Evolutionary conservation across 2,797 vertebrate species (phyloP).

Genomic region (Sebastes melanostomus): DNA sequence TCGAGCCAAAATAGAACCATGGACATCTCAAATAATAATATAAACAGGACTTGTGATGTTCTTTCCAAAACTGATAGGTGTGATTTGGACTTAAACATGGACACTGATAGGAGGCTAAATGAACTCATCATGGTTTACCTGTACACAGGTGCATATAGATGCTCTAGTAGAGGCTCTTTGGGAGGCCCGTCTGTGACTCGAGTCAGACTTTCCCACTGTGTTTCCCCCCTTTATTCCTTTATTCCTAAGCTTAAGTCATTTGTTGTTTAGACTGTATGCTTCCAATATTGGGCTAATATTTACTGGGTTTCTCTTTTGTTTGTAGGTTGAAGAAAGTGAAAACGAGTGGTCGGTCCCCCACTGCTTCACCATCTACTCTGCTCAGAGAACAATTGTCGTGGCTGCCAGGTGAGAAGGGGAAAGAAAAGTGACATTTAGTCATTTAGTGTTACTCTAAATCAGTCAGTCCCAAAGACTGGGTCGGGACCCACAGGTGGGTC

Average conservation of each 20-base stretch:
- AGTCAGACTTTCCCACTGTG: not conserved
- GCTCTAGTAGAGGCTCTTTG: conserved; percentile 15
- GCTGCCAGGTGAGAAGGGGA: conserved; percentile 90
- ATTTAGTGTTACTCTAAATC: not conserved
- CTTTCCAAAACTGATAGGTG: not conserved
- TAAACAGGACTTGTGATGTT: not conserved
- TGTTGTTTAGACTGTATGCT: not conserved
- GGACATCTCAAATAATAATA: not conserved
- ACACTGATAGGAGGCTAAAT: not conserved
- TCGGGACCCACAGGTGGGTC: too few relatives aligned
- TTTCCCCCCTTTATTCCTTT: not conserved
- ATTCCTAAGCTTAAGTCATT: not conserved
- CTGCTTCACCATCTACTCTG: conserved; percentile 96
- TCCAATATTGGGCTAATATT: not conserved
- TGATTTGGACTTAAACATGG: not conserved
- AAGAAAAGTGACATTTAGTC: too few relatives aligned
- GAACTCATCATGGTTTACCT: not conserved
- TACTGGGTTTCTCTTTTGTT: not conserved
- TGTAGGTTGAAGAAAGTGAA: conserved; percentile 92
- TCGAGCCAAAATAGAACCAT: not conserved
- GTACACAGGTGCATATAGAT: not conserved
- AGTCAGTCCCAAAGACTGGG: too few relatives aligned
- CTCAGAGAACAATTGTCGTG: conserved; percentile 93
- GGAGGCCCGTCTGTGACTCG: not conserved
- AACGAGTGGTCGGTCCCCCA: conserved; percentile 91